A percentile compares a stretch with the other conserved stretches of the same genome.
Conservation (phyloP, 2,888 invertebrate genomes). For the Labia minor region DNA sequence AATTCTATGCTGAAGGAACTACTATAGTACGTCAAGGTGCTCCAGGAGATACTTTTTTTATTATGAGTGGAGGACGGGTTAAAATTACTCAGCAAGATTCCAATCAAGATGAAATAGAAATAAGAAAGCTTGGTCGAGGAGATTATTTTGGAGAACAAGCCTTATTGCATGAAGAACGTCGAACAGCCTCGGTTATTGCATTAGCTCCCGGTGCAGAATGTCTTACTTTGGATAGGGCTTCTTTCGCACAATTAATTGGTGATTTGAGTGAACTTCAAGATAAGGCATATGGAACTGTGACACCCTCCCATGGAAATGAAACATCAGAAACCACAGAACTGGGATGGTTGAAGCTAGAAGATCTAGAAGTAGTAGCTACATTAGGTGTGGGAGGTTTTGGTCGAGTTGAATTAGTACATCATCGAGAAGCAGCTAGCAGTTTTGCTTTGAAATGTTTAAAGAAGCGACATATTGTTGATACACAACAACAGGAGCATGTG, state of each 20-base stretch:
- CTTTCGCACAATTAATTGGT: constrained; percentile 64
- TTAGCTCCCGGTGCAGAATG: constrained; percentile 51
- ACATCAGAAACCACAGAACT: constrained; percentile 17
- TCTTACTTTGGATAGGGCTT: constrained; percentile 53
- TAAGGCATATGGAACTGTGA: constrained; percentile 61
- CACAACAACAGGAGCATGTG: constrained; percentile 79
- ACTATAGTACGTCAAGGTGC: constrained; percentile 55
- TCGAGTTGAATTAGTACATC: constrained; percentile 66
- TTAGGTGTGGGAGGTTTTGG: constrained; percentile 91
- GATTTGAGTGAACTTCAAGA: constrained; percentile 62
- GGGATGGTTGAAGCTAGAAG: constrained; percentile 39
- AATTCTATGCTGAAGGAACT: constrained; percentile 50
- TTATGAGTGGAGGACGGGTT: constrained; percentile 49
- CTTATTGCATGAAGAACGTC: constrained; percentile 50
- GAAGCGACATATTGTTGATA: constrained; percentile 78
- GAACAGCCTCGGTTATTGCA: constrained; percentile 59
- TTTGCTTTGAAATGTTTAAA: constrained; percentile 83
- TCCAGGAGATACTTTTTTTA: constrained; percentile 53
- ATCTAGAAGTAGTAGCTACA: constrained; percentile 71
- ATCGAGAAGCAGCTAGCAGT: constrained; percentile 45
- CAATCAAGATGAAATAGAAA: constrained; percentile 43
- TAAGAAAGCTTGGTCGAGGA: constrained; percentile 45
- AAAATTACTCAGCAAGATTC: constrained; percentile 38
- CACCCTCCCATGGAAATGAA: constrained; percentile 27
- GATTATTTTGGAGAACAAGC: constrained; percentile 59